phyloP scores from a whole-genome alignment of 53 echinoderm and acorn worm species.

The Zoroaster sp. region DNA sequence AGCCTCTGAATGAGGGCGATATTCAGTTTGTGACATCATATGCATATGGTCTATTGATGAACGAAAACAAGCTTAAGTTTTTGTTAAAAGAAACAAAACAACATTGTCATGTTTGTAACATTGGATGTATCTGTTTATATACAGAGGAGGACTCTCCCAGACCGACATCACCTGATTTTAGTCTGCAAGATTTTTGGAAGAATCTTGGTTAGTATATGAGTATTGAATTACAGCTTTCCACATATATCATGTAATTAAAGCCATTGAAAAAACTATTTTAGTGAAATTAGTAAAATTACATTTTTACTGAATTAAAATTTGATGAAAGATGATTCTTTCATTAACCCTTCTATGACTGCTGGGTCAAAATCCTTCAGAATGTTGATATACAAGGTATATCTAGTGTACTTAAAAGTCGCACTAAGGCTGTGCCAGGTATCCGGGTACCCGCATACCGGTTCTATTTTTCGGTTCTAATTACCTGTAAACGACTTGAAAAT shows the following conservation, averaged over 20 bases:
- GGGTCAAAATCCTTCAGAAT: background rate
- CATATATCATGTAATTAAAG: background rate
- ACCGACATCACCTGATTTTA: conserved; percentile 51
- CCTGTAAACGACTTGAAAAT: too few relatives aligned
- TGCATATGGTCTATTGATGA: background rate
- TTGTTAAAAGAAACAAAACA: background rate
- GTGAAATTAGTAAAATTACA: too few relatives aligned
- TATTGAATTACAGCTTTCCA: background rate
- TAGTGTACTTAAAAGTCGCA: too few relatives aligned
- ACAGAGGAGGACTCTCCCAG: conserved; percentile 58
- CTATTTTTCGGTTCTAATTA: too few relatives aligned
- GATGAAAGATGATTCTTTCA: too few relatives aligned
- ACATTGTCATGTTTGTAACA: background rate
- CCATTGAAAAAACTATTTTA: too few relatives aligned
- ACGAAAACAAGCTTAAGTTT: background rate
- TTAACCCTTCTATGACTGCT: background rate
- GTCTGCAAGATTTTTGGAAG: conserved; percentile 62
- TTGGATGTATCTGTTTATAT: background rate
- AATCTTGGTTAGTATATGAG: conserved; percentile 61
- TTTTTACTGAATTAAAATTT: too few relatives aligned
- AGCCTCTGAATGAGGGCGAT: background rate
- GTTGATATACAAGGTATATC: background rate
- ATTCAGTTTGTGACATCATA: background rate
- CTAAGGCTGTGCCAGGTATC: too few relatives aligned
- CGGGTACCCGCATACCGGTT: too few relatives aligned